Evolutionary conservation across 2,797 vertebrate species (phyloP), one percentile per base, ranked within the genome.

Genomic region (Onychomys torridus): DNA sequence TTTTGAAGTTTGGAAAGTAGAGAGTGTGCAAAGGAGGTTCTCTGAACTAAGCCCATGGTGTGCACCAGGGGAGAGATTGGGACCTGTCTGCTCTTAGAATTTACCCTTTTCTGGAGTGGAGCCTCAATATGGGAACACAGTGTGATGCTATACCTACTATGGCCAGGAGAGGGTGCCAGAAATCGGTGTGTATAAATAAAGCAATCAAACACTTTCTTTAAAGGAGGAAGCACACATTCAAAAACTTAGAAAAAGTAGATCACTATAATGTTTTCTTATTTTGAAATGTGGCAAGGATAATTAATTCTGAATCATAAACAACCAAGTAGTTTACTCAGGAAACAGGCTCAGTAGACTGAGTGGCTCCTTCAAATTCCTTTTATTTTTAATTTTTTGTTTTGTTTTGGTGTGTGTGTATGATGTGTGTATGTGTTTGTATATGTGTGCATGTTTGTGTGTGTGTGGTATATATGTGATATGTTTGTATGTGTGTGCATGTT

Each of bases 141-240:
- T 21, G 2, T 67, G 13, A 29, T 73, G 75, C 21, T 57, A 88
- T 73, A 29, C 67, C 40, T 5, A 12, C 0, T 12, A 4, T 43
- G 57, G 25, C 86, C 91, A 89, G 75, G 0, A 97, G 94, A 25
- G 82, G 86, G 65, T 46, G 79, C 40, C 27, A 91, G 63, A 94
- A 29, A 27, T 5, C 37, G 61, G 21, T 1, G 4, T 73, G 65
- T 92, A 78, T 52, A 81, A 63, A 63, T 19, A 37, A 79, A n/a
- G 34, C 23, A 27, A 4, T 59, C 23, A 76, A 61, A 5, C 17
- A 25, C 21, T 3, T 6, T 10, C 69, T 96, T 82, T 27, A n/a
- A 92, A 85, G n/a, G 12, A 65, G 43, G 8, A 86, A 89, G 46
- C n/a, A 37, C 0, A 2, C 14, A 55, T n/a, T 16, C 67, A 27